Evolutionary conservation across 2,113 vertebrate species (phyloP), one percentile per base, ranked within the genome.

Genomic region (Ciconia boyciana): DNA sequence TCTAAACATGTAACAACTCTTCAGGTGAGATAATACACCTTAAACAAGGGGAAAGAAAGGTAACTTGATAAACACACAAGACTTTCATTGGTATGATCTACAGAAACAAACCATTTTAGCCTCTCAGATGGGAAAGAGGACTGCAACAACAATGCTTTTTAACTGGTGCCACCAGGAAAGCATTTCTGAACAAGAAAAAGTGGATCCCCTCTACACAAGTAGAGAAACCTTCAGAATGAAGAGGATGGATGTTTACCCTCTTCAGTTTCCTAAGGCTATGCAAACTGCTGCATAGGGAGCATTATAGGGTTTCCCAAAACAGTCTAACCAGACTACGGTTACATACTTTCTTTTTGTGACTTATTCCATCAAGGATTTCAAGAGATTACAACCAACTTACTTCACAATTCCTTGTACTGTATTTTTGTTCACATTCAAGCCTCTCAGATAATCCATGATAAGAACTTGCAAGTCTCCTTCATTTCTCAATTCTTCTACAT

Each of bases 401-500:
- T 98, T 99, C 96, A 99, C 99, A 93, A 99, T 99, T 87, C 99
- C 99, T 72, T 98, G 98, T 64, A 99, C 97, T 68, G 98, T 96
- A n/a, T 43, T 99, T 97, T 98, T 98, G 91, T 91, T 98, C 64
- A 99, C 91, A 94, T 98, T 99, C 95, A 99, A 94, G 58, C 98
- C 98, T 97, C 98, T 99, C 62, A 99, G 97, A 97, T 99, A 99
- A 98, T 99, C 99, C 51, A 98, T 97, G 41, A 99, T 98, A 90
- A 99, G 98, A 96, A 99, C 96, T 4, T 98, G 98, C 92, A 99
- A 97, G 91, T 99, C 99, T 82, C 98, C 98, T 93, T 99, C 99
- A 81, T 97, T 98, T 97, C 99, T 99, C 79, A 99, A 82, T 98
- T 99, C 99, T 95, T 99, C 99, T 51, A 99, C 98, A 46, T 99